Evolutionary conservation across 2,888 invertebrate species (phyloP), one percentile per base, ranked within the genome.

Genomic region (Rhaphigaster nebulosa): DNA sequence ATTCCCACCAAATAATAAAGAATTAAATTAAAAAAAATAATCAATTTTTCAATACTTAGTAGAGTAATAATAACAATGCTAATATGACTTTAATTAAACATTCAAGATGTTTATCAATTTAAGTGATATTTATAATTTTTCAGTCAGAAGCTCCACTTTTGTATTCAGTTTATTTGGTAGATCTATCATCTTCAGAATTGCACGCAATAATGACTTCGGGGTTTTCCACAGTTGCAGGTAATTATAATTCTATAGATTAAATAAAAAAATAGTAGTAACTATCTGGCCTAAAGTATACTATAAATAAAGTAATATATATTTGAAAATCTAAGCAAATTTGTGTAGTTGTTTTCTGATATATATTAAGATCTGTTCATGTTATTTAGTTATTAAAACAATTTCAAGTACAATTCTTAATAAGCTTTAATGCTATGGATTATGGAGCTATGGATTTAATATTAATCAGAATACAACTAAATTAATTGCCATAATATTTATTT

Each of bases 131-230:
- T 41, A 1, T 80, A 15, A 80, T 52, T 91, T 94, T 95, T 45
- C 94, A 98, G 98, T 96, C 97, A 1, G 99, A 99, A 94, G 97
- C 98, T 6, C 97, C 98, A 0, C 94, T 99, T 87, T 94, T 99
- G 90, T 96, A 99, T 91, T 96, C 97, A 93, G 98, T 99, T 0
- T 99, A 98, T 93, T 94, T 99, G 20, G 93, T 95, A n/a, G 94
- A 96, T 91, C 95, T 99, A 93, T 99, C 99, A 0, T 95, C 96
- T 52, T 99, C 98, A 0, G 99, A 99, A 94, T 94, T 99, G 0
- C 98, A 99, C 93, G 96, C 98, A 0, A 95, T 99, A 26, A 97
- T 99, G 97, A 96, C 97, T 0, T 97, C 98, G 0, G 99, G 99
- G 10, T 99, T 99, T 94, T 98, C 99, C 0, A 98, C 98, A 0